Conservation (phyloP, 2,113 vertebrate genomes). For the Serranochromis macrocephalus region DNA sequence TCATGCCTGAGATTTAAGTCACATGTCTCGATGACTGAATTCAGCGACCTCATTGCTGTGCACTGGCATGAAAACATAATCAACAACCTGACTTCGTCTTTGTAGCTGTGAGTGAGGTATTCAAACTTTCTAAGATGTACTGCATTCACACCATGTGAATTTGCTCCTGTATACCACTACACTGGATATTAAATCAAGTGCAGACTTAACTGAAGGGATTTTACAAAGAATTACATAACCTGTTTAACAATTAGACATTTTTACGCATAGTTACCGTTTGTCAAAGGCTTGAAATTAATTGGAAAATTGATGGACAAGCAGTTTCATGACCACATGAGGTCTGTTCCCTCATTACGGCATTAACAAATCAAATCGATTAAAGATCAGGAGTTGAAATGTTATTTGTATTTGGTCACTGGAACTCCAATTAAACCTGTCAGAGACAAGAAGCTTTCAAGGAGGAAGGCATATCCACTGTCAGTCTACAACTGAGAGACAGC, state of each 20-base stretch:
- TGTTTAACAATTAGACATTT: background rate
- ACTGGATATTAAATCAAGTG: background rate
- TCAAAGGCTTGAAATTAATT: background rate
- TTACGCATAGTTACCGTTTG: background rate
- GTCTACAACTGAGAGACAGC: background rate
- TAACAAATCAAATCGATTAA: background rate
- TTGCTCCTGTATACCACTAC: background rate
- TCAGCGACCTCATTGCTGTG: background rate
- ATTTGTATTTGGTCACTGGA: background rate
- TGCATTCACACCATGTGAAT: background rate
- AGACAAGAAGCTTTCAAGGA: background rate
- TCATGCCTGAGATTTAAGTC: background rate
- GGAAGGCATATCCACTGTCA: background rate
- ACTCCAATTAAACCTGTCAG: background rate
- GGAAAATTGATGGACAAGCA: background rate
- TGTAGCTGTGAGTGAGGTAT: background rate
- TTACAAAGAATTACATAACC: background rate
- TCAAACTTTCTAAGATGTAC: background rate
- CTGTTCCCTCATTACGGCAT: background rate
- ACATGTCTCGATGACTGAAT: background rate
- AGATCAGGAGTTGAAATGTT: background rate
- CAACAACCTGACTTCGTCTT: background rate
- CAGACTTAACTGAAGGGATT: background rate
- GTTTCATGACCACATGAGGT: background rate
- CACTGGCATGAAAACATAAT: background rate